Conservation (phyloP, 2,888 invertebrate species). For the Syritta pipiens region DNA sequence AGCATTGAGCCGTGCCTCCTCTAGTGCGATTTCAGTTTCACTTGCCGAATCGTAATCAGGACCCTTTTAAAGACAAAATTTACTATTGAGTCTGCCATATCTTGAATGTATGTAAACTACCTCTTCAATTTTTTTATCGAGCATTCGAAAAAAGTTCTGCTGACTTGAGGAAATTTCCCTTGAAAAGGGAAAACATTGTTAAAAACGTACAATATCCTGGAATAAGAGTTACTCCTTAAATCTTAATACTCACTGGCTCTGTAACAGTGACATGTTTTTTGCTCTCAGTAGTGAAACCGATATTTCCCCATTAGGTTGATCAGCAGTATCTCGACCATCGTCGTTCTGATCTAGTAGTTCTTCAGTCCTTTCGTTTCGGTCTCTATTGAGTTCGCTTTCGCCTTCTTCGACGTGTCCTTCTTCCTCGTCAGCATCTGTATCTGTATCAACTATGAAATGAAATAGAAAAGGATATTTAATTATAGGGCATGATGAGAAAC, state of each 20-base stretch:
- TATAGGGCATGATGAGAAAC: too few relatives aligned
- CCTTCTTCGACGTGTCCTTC: constrained; percentile 79
- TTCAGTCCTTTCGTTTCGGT: constrained; percentile 77
- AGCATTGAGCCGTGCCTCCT: constrained; percentile 84
- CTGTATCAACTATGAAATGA: constrained; percentile 76
- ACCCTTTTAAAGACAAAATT: constrained; percentile 81
- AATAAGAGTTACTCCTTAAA: not conserved
- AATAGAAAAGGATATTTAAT: not conserved
- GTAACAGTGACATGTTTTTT: constrained; percentile 81
- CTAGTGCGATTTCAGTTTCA: constrained; percentile 86
- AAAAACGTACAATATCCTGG: constrained; percentile 34
- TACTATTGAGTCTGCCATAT: not conserved
- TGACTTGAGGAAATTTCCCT: constrained; percentile 94
- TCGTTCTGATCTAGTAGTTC: constrained; percentile 75
- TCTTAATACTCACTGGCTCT: constrained; percentile 80
- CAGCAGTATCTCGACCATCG: constrained; percentile 75
- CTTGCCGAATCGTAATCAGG: constrained; percentile 89
- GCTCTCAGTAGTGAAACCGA: constrained; percentile 79
- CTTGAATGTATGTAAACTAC: constrained; percentile 78
- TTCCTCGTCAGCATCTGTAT: constrained; percentile 79
- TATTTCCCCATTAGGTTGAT: constrained; percentile 78
- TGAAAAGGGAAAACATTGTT: constrained; percentile 75
- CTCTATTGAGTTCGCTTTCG: constrained; percentile 76
- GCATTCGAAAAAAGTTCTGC: constrained; percentile 94
- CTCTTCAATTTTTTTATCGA: constrained; percentile 94